Evolutionary conservation across 2,113 vertebrate species (phyloP).

Genomic region (Jaculus jaculus): DNA sequence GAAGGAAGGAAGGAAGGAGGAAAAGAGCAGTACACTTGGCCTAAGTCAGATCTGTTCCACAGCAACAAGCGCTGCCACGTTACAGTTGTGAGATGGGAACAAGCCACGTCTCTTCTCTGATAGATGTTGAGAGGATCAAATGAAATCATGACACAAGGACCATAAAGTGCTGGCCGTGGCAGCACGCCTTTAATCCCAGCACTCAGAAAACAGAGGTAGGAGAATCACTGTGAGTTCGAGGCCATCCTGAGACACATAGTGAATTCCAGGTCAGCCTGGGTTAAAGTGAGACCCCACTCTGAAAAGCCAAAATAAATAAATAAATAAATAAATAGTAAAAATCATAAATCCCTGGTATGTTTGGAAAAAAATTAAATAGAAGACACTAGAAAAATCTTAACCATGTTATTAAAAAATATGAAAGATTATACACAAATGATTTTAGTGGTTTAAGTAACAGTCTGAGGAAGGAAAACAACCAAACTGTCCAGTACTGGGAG

Average conservation of each 20-base stretch:
- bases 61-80: not conserved
- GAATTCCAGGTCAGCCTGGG: too few species aligned
- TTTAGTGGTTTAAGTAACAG: not conserved
- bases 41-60: not conserved
- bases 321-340: not conserved
- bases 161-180: too few species aligned
- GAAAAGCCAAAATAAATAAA: too few species aligned
- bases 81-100: not conserved
- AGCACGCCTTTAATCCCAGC: too few species aligned
- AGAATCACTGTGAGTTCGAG: too few species aligned
- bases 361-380: not conserved
- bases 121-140: not conserved
- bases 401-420: constrained; percentile 8
- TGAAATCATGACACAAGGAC: not conserved
- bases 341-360: not conserved
- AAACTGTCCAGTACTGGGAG: not conserved
- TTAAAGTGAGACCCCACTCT: too few species aligned
- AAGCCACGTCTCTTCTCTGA: not conserved
- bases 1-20: too few species aligned
- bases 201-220: too few species aligned
- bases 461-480: constrained; percentile 15
- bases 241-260: too few species aligned
- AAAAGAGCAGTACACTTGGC: not conserved
- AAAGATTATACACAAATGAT: not conserved
- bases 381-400: not conserved